Conservation (phyloP, 2,888 invertebrate genomes). For the Rhynchonema sp. region DNA sequence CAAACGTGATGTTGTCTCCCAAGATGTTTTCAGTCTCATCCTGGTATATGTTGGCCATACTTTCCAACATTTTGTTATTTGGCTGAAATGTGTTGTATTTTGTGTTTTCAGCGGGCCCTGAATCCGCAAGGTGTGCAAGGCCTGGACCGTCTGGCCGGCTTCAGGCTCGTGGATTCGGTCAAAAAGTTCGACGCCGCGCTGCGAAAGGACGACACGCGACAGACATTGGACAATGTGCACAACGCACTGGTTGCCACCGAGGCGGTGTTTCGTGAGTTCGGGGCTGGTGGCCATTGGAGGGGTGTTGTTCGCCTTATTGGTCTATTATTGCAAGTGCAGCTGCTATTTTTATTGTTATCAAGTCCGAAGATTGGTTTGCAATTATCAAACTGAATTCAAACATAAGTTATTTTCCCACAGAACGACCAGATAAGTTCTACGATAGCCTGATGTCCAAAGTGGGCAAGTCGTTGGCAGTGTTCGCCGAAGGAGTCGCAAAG, state of each 20-base stretch:
- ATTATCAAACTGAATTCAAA: no score
- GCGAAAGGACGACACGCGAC: neutral
- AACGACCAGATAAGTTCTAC: slow-evolving; percentile 48
- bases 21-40: neutral
- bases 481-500: slow-evolving; percentile 51
- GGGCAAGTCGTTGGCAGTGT: slow-evolving; percentile 43
- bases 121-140: slow-evolving; percentile 74
- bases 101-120: slow-evolving; percentile 35
- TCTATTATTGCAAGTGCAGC: no score
- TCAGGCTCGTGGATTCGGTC: slow-evolving; percentile 47
- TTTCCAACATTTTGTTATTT: slow-evolving; percentile 8
- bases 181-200: slow-evolving; percentile 3
- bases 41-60: neutral
- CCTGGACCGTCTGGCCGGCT: slow-evolving; percentile 62
- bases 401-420: slow-evolving; percentile 23
- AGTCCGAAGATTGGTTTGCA: no score
- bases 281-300: neutral
- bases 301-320: no score
- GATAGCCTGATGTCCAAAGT: slow-evolving; percentile 45
- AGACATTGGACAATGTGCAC: neutral
- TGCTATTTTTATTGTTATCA: no score
- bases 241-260: neutral
- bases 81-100: slow-evolving; percentile 11
- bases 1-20: neutral
- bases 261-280: neutral